These are phyloP conservation scores for Drosophila austrosaltans DNA, from an alignment of 2,888 invertebrate species.

Conservation along the genomic window DNA sequence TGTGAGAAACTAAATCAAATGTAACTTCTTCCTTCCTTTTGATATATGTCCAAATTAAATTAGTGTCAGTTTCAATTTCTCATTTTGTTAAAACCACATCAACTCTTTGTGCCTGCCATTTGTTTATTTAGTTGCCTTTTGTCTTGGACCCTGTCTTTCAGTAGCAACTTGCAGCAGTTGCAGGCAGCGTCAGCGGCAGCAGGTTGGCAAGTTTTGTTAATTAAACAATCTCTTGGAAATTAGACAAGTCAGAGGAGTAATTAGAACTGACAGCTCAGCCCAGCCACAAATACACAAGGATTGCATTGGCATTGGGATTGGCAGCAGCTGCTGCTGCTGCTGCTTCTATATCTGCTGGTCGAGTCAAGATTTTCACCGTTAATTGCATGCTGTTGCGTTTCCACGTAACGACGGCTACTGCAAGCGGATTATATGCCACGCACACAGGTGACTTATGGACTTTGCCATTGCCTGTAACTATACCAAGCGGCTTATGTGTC, in stretches of 20 bases:
- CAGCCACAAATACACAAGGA: slow-evolving; percentile 30
- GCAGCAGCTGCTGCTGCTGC: background rate
- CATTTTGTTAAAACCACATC: background rate
- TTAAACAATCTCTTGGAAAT: slow-evolving; percentile 53
- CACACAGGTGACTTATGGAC: slow-evolving; percentile 29
- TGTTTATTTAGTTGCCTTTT: background rate
- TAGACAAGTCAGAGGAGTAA: slow-evolving; percentile 56
- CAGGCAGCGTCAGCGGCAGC: background rate
- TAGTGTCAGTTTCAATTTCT: slow-evolving; percentile 28
- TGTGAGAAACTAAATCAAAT: no score
- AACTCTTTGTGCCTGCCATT: slow-evolving; percentile 1
- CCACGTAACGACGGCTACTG: slow-evolving; percentile 41
- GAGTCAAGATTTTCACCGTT: slow-evolving; percentile 48
- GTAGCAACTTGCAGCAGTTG: slow-evolving; percentile 18
- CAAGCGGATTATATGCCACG: slow-evolving; percentile 44
- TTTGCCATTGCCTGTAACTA: background rate
- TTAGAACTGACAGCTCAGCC: slow-evolving; percentile 54
- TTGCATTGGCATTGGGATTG: background rate
- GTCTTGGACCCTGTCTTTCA: slow-evolving; percentile 6
- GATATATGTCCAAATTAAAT: background rate
- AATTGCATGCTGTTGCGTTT: slow-evolving; percentile 58
- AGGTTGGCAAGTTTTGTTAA: slow-evolving; percentile 31
- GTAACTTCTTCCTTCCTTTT: no score
- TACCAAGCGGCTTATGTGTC: slow-evolving; percentile 25
- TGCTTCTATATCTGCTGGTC: slow-evolving; percentile 8